Conservation (phyloP, 2,888 invertebrate species). For the Drosophila falleni region DNA sequence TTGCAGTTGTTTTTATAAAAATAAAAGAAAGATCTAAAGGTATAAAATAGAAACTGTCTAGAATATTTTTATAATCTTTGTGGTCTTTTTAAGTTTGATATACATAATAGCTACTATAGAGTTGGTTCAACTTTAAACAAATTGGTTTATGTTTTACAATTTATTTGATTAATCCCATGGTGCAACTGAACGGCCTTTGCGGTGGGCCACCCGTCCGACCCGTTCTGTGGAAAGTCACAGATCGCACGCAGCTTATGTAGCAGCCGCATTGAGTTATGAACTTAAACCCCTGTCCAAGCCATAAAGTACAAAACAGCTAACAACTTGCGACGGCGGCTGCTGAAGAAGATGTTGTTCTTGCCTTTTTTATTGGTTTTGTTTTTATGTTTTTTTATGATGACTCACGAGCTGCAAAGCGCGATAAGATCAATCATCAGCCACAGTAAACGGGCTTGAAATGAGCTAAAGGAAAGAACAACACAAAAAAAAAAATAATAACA, state of each 20-base stretch:
- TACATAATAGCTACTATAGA: neutral
- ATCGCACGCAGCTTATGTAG: slow-evolving; percentile 61
- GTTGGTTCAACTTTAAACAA: neutral
- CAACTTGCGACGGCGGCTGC: slow-evolving; percentile 67
- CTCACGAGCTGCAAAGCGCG: slow-evolving; percentile 66
- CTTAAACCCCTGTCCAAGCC: slow-evolving; percentile 61
- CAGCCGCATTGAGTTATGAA: slow-evolving; percentile 75
- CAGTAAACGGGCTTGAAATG: slow-evolving; percentile 33
- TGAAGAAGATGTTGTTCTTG: slow-evolving; percentile 59
- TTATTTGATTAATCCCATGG: slow-evolving; percentile 24
- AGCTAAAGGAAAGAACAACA: slow-evolving; percentile 24
- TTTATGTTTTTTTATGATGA: slow-evolving; percentile 60
- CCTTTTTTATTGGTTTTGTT: slow-evolving; percentile 18
- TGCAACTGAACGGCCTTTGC: slow-evolving; percentile 64
- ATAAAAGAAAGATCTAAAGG: no score
- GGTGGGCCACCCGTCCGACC: slow-evolving; percentile 55
- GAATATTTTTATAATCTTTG: no score
- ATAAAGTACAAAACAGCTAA: slow-evolving; percentile 77
- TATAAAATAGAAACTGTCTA: no score
- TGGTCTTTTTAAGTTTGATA: no score
- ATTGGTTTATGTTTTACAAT: neutral
- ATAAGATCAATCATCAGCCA: slow-evolving; percentile 75
- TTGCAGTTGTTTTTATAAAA: no score
- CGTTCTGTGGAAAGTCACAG: slow-evolving; percentile 49
- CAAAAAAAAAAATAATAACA: slow-evolving; percentile 10